phyloP scores from a whole-genome alignment of 2,113 vertebrate genomes.

The Polyodon spathula region DNA sequence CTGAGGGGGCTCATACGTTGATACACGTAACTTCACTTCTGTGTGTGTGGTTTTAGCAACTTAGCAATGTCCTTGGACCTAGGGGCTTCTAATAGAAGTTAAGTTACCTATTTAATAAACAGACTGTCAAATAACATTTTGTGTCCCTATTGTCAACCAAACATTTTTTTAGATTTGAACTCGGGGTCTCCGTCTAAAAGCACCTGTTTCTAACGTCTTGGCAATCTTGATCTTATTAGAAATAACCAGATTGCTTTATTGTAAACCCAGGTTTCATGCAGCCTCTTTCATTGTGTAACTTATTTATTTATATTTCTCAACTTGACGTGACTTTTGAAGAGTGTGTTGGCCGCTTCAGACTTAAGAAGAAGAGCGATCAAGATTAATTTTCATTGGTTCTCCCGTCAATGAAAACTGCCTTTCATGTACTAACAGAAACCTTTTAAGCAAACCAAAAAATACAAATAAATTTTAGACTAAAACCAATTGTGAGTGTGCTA shows the following conservation, averaged over 20 bases:
- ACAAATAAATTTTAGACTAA: background rate
- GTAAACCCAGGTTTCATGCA: background rate
- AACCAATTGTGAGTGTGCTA: background rate
- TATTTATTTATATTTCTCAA: constrained; percentile 2
- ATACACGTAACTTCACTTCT: too few relatives aligned
- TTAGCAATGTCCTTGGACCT: too few relatives aligned
- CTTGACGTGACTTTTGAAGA: constrained; percentile 2
- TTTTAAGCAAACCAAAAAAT: background rate
- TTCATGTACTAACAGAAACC: constrained; percentile 6
- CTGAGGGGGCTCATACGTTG: too few relatives aligned
- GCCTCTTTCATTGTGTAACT: background rate
- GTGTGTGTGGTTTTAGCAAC: too few relatives aligned
- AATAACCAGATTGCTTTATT: background rate
- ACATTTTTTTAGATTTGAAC: background rate
- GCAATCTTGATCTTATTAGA: background rate
- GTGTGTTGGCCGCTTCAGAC: background rate
- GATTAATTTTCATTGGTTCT: background rate
- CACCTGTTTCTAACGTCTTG: background rate
- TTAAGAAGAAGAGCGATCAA: background rate
- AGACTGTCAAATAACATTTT: too few relatives aligned
- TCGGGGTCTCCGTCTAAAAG: background rate
- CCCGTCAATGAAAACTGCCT: background rate
- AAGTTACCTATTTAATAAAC: too few relatives aligned
- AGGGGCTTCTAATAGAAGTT: too few relatives aligned
- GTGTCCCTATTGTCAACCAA: too few relatives aligned